phyloP scores from a whole-genome alignment of 2,888 invertebrate species.

The Lasioglossum calceatum region DNA sequence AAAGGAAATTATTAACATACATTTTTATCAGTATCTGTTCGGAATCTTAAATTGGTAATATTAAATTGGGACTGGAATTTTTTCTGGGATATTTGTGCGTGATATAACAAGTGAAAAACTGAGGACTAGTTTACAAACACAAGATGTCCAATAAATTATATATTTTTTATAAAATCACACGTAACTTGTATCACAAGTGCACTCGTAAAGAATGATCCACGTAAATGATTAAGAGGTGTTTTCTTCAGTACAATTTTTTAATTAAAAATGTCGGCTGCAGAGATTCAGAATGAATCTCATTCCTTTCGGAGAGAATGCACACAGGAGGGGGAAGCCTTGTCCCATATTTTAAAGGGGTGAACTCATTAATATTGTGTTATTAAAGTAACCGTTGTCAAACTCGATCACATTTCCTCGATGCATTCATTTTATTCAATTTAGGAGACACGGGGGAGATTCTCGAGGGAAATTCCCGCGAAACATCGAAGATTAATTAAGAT shows the following conservation, averaged over 20 bases:
- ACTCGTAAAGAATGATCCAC: too few species aligned
- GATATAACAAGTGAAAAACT: too few species aligned
- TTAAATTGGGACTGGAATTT: too few species aligned
- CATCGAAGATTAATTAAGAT: conserved; percentile 1
- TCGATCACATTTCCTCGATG: background rate
- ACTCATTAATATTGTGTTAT: background rate
- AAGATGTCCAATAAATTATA: too few species aligned
- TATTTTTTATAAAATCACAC: background rate
- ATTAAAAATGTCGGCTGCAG: background rate
- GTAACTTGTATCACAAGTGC: too few species aligned
- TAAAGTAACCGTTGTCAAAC: background rate
- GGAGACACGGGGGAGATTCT: background rate
- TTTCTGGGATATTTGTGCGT: too few species aligned
- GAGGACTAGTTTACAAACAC: too few species aligned
- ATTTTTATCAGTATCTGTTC: too few species aligned
- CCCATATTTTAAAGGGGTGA: background rate
- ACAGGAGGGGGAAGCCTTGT: background rate
- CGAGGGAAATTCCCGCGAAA: background rate
- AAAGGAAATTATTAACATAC: too few species aligned
- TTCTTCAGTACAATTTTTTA: background rate
- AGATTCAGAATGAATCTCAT: background rate
- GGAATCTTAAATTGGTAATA: too few species aligned
- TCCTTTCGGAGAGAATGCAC: background rate
- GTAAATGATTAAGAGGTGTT: background rate
- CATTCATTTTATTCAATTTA: background rate